Conservation (phyloP, 2,797 vertebrate genomes). For the Anisognathus igniventris region DNA sequence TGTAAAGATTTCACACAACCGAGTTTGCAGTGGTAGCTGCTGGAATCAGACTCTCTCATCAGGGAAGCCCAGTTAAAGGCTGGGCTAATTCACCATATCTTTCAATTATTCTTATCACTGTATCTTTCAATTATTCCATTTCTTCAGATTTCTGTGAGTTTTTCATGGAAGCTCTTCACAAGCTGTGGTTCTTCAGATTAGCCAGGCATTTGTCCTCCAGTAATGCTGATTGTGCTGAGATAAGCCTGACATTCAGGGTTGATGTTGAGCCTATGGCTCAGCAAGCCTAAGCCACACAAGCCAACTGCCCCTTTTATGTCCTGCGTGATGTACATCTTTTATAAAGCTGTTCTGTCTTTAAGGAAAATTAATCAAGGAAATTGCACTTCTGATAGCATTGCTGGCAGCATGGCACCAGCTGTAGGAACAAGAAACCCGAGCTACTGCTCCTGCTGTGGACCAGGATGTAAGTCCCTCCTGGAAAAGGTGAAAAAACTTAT, state of each 20-base stretch:
- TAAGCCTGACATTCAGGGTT: background rate
- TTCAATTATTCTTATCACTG: background rate
- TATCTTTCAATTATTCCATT: background rate
- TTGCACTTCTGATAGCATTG: background rate
- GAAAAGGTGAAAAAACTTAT: background rate
- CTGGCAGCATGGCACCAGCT: background rate
- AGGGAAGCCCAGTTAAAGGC: background rate
- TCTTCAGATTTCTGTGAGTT: background rate
- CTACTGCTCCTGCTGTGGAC: background rate
- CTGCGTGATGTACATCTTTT: background rate
- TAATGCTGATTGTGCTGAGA: background rate
- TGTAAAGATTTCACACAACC: background rate
- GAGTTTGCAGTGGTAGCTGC: background rate
- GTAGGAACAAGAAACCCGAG: background rate
- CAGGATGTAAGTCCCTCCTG: background rate
- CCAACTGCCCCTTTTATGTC: background rate
- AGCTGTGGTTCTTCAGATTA: background rate
- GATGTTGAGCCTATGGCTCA: background rate
- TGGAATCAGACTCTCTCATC: background rate
- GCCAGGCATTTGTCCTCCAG: background rate
- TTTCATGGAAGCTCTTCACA: background rate
- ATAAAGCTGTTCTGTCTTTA: background rate
- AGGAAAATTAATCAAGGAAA: background rate
- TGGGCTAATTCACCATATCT: background rate
- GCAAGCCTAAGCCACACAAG: background rate